Base-by-base conservation (phyloP, 2,797 vertebrate genomes). In the Podargus strigoides region DNA sequence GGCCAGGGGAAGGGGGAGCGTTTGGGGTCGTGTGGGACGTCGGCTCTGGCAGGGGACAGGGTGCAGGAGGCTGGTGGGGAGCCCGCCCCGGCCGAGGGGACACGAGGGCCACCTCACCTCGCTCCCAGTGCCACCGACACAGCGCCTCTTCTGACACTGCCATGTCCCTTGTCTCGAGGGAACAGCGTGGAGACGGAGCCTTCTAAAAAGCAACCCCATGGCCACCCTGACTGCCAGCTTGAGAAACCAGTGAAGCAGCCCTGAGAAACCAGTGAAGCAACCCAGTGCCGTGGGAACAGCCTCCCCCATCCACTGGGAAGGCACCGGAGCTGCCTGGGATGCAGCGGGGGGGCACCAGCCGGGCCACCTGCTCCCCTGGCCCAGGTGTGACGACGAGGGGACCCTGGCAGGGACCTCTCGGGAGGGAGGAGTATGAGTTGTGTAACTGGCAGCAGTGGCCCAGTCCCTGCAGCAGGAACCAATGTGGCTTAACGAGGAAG, bases 201-300 rank as follows among this genome's bases (percentile, higher is more conserved):
- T 37, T 37, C 73, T 27, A 4, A 49, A 39, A 69, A 72, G 22
- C 75, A 18, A 8, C 27, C 14, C 47, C 4, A 1, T 2, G 3
- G 15, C 39, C 5, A 5, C 0, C 3, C 62, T 39, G 28, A 5
- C 24, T 23, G 56, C 53, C 21, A 17, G 47, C n/a, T 16, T 28
- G 46, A 56, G 44, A 60, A 32, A n/a, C 24, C 24, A 21, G 18
- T 10, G 39, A 14, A 74, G 19, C 17, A 18, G 14, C 36, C 1
- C 0, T n/a, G n/a, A n/a, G n/a, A n/a, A n/a, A n/a, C n/a, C 24
- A 21, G 18, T 10, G 39, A 14, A 74, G 19, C 17, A 18, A 18
- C 36, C 1, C 0, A n/a, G 7, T 3, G 16, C 6, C 0, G 9
- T 7, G n/a, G 44, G 28, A 34, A 13, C 14, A 20, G 34, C 53